Evolutionary conservation across 2,888 invertebrate species (phyloP).

Genomic region (Ecdyonurus torrentis): DNA sequence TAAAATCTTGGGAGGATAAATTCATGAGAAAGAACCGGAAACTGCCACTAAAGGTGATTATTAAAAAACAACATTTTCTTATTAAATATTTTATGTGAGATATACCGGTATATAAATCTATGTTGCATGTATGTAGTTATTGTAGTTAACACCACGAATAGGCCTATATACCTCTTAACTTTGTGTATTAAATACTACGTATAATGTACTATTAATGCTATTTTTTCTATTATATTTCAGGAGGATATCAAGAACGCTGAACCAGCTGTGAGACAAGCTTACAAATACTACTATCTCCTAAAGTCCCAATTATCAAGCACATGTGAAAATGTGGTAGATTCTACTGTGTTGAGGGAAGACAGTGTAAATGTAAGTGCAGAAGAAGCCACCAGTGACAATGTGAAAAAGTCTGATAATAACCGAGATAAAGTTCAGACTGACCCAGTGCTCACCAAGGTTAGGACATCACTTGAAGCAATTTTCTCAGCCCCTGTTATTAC

Average conservation of each 20-base stretch:
- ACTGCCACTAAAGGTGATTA: conserved; percentile 59
- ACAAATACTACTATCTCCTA: conserved; percentile 36
- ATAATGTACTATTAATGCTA: conserved; percentile 4
- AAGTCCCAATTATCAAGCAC: too few species aligned
- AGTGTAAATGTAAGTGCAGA: not conserved
- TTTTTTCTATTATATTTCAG: conserved; percentile 25
- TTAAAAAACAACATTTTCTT: not conserved
- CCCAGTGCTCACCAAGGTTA: not conserved
- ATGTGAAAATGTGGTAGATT: too few species aligned
- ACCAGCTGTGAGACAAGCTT: conserved; percentile 53
- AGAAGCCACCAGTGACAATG: not conserved
- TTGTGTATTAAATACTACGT: conserved; percentile 6
- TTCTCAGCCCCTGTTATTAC: not conserved
- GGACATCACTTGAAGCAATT: not conserved
- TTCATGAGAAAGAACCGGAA: conserved; percentile 57
- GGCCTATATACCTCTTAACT: too few species aligned
- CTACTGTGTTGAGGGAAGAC: too few species aligned
- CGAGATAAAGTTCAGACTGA: not conserved
- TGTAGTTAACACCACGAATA: too few species aligned
- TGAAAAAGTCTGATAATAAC: not conserved
- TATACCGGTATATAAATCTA: conserved; percentile 7
- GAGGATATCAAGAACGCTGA: conserved; percentile 67
- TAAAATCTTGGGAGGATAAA: conserved; percentile 73
- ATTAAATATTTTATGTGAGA: conserved; percentile 11
- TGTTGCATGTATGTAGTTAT: conserved; percentile 6